Conservation (phyloP, 1,140 invertebrate species). For the Oedothorax gibbosus region DNA sequence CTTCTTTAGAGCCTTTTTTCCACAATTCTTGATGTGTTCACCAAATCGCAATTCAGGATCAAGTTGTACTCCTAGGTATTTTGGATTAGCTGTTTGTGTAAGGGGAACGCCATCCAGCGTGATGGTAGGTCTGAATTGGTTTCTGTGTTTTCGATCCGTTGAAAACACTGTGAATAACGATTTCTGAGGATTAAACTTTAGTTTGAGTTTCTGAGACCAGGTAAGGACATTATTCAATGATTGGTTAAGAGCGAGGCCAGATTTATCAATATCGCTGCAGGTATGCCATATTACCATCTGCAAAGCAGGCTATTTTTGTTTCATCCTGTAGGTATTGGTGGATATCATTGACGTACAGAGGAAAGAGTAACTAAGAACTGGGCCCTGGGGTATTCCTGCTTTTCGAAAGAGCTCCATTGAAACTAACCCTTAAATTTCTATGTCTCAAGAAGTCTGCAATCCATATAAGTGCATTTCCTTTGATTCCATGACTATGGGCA, state of each 20-base stretch:
- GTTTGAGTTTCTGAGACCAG: slow-evolving; percentile 15
- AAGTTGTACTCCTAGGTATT: slow-evolving; percentile 10
- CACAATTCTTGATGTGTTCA: slow-evolving; percentile 8
- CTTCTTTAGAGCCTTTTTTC: slow-evolving; percentile 5
- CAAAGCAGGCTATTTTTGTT: not conserved
- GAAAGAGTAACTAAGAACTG: not conserved
- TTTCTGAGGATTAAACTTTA: slow-evolving; percentile 3
- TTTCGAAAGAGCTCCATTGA: not conserved
- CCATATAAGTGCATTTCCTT: slow-evolving; percentile 8
- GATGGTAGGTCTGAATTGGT: not conserved
- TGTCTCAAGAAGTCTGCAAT: slow-evolving; percentile 10
- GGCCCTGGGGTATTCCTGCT: not conserved
- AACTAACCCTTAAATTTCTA: not conserved
- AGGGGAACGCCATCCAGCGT: not conserved
- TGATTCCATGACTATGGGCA: not conserved
- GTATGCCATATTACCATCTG: slow-evolving; percentile 4
- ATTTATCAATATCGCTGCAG: not conserved
- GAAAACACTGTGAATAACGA: not conserved
- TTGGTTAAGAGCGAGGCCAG: not conserved
- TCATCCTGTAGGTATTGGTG: not conserved
- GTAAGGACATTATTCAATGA: not conserved
- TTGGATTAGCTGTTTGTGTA: not conserved
- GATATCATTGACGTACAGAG: slow-evolving; percentile 3
- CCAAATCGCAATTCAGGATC: slow-evolving; percentile 18
- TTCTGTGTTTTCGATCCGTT: not conserved